phyloP scores from a whole-genome alignment of 2,113 vertebrate genomes.

The Pseudopodoces humilis region DNA sequence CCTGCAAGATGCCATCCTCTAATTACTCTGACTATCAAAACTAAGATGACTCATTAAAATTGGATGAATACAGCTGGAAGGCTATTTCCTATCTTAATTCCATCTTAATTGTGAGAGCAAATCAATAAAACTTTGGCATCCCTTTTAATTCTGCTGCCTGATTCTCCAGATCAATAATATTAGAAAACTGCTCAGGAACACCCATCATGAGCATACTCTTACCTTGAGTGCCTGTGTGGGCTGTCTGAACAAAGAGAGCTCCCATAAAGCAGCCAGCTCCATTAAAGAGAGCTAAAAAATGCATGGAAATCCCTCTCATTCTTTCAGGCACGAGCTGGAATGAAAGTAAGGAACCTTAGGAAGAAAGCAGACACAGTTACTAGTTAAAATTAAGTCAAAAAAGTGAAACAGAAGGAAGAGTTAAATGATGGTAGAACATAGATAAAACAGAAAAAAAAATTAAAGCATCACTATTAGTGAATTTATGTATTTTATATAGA shows the following conservation, averaged over 20 bases:
- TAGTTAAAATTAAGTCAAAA: background rate
- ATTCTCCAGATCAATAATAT: slow-evolving; percentile 60
- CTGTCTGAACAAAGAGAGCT: slow-evolving; percentile 82
- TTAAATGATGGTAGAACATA: background rate
- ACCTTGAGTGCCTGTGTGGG: slow-evolving; percentile 85
- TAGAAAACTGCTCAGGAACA: slow-evolving; percentile 8
- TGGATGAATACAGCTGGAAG: slow-evolving; percentile 70
- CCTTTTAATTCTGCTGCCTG: slow-evolving; percentile 40
- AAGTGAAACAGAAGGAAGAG: accelerated
- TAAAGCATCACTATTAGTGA: background rate
- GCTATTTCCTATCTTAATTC: slow-evolving; percentile 74
- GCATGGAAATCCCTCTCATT: slow-evolving; percentile 83
- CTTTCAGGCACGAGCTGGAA: slow-evolving; percentile 81
- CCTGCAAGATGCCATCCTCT: slow-evolving; percentile 59
- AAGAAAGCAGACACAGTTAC: background rate
- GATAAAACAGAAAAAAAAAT: background rate
- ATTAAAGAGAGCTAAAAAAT: slow-evolving; percentile 86
- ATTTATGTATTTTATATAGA: background rate
- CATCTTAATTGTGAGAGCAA: slow-evolving; percentile 76
- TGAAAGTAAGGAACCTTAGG: slow-evolving; percentile 82
- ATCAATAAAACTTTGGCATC: slow-evolving; percentile 72
- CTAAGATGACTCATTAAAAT: slow-evolving; percentile 72
- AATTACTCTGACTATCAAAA: slow-evolving; percentile 73
- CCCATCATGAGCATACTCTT: background rate
- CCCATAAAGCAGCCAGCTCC: slow-evolving; percentile 87